Conservation (phyloP, 2,888 invertebrate species). For the Harmothoe impar region DNA sequence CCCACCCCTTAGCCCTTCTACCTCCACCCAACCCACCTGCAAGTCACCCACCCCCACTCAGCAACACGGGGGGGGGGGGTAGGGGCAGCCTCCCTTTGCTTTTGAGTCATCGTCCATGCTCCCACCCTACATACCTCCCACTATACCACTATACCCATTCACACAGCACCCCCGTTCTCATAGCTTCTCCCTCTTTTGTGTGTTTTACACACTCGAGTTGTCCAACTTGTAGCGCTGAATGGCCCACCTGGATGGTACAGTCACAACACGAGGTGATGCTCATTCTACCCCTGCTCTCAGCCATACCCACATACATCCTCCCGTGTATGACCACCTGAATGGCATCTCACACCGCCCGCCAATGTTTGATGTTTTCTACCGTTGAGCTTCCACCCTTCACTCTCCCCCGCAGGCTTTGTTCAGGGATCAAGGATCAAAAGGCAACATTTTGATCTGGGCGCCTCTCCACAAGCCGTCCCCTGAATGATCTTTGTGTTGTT, state of each 20-base stretch:
- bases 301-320: background rate
- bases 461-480: background rate
- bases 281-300: background rate
- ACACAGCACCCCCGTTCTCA: no score
- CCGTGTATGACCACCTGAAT: background rate
- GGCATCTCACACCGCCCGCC: background rate
- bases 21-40: background rate
- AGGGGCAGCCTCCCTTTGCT: no score
- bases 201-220: conserved; percentile 31
- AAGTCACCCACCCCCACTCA: background rate
- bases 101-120: background rate
- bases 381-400: background rate
- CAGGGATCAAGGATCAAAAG: conserved; percentile 35
- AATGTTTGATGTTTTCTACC: background rate
- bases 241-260: conserved; percentile 18
- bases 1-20: background rate
- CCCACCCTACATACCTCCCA: background rate
- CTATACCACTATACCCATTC: background rate
- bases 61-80: no score
- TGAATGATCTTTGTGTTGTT: conserved; percentile 14
- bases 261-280: background rate
- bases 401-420: background rate
- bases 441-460: background rate
- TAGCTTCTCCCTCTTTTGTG: background rate
- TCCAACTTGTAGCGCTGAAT: background rate